Evolutionary conservation across 92 coral and sea anemone species (phyloP).

Genomic region (Epizoanthus scotinus): DNA sequence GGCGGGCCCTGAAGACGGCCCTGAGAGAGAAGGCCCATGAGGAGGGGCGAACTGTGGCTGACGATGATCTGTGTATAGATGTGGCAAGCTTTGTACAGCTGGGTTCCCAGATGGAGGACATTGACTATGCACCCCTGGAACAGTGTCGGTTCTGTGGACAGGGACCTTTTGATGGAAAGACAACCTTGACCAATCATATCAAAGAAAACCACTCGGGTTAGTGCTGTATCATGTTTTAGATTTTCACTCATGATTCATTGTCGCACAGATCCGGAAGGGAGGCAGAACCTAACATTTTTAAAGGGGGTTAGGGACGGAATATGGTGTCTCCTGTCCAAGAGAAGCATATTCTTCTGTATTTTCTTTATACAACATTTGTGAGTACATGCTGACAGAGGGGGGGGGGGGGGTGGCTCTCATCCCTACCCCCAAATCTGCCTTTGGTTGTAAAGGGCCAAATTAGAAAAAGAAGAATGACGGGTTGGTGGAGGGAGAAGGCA

Average conservation of each 20-base stretch:
- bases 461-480: too few species aligned
- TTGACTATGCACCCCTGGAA: constrained; percentile 9
- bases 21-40: not conserved
- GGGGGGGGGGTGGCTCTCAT: too few species aligned
- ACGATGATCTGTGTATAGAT: constrained; percentile 26
- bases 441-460: too few species aligned
- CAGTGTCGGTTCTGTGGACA: not conserved
- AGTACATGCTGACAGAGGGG: too few species aligned
- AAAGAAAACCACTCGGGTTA: constrained; percentile 17
- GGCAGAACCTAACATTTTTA: too few species aligned
- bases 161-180: constrained; percentile 19
- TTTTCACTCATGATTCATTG: not conserved
- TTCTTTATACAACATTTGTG: too few species aligned
- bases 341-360: too few species aligned
- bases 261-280: too few species aligned
- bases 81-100: constrained; percentile 23
- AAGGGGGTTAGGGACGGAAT: too few species aligned
- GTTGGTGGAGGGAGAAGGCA: too few species aligned
- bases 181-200: not conserved
- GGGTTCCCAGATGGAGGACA: constrained; percentile 34
- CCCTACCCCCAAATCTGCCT: too few species aligned
- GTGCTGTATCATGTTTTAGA: not conserved
- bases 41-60: not conserved
- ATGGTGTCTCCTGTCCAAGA: too few species aligned
- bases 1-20: not conserved